Evolutionary conservation across 2,797 vertebrate genomes (phyloP).

Genomic region (Pangasius macronema): DNA sequence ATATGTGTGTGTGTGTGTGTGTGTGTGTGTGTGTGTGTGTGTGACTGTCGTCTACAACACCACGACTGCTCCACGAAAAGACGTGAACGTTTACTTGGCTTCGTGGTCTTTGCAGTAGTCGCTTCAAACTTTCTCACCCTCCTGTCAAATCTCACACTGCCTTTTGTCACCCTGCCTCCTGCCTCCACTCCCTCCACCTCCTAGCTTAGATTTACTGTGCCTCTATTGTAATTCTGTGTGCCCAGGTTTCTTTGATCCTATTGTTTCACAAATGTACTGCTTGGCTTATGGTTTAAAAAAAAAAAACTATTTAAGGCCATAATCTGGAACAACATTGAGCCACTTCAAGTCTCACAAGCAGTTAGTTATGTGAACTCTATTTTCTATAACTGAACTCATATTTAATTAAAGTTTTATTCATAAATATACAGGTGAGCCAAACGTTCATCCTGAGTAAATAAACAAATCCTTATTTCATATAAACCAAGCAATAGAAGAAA

Average conservation of each 20-base stretch:
- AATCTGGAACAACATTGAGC: background rate
- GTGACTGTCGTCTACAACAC: no score
- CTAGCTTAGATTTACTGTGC: background rate
- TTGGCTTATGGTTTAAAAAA: background rate
- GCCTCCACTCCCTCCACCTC: constrained; percentile 30
- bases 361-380: background rate
- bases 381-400: background rate
- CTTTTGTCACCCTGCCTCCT: constrained; percentile 64
- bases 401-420: background rate
- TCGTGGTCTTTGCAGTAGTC: no score
- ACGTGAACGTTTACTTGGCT: no score
- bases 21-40: no score
- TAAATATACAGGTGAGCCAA: background rate
- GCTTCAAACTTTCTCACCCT: constrained; percentile 63
- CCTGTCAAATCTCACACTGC: constrained; percentile 69
- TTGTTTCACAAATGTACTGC: constrained; percentile 31
- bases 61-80: no score
- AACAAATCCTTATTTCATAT: no score
- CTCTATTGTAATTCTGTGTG: constrained; percentile 25
- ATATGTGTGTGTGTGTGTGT: constrained; percentile 14
- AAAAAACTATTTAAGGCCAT: background rate
- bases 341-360: background rate
- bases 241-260: constrained; percentile 26
- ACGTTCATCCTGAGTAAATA: no score
- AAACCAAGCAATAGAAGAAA: no score